These are phyloP conservation scores for Antitype chi DNA, from an alignment of 2,888 invertebrate species.

Conservation along the genomic window DNA sequence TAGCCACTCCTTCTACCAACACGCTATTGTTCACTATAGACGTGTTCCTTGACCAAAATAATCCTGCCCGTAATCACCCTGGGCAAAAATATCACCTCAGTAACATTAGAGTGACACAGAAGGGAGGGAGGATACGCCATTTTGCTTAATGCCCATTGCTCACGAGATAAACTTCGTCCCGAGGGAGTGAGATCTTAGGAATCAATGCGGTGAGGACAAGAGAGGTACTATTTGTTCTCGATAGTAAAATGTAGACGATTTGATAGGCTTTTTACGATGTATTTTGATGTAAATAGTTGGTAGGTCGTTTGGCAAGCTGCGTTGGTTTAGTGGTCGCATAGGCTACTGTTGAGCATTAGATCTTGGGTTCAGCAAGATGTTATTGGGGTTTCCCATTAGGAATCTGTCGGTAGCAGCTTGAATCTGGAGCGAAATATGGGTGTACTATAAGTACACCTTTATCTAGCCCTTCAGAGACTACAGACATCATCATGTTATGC, in stretches of 20 bases:
- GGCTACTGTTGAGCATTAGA: too few species aligned
- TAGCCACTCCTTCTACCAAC: neutral
- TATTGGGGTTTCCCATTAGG: too few species aligned
- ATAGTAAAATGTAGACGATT: neutral
- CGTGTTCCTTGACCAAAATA: neutral
- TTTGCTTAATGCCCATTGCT: constrained; percentile 90
- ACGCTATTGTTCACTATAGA: neutral
- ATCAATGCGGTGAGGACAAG: constrained; percentile 85
- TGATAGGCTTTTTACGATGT: constrained; percentile 25
- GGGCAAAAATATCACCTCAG: constrained; percentile 33
- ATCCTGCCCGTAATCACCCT: neutral
- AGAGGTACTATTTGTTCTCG: constrained; percentile 71
- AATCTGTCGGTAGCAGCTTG: too few species aligned
- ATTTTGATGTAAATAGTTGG: neutral
- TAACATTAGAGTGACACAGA: constrained; percentile 26
- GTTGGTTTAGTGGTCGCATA: too few species aligned
- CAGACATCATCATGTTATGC: too few species aligned
- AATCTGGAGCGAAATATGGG: too few species aligned
- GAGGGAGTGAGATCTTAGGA: constrained; percentile 84
- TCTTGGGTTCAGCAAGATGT: too few species aligned
- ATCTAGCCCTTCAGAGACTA: too few species aligned
- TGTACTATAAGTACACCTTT: too few species aligned
- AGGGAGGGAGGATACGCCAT: constrained; percentile 84
- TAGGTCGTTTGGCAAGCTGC: neutral
- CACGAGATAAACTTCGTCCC: constrained; percentile 83